Percentiles rank a stretch among this genome's conserved stretches.
Evolutionary conservation across 2,888 invertebrate species (phyloP).

Genomic region (Chromoteleia sp.): DNA sequence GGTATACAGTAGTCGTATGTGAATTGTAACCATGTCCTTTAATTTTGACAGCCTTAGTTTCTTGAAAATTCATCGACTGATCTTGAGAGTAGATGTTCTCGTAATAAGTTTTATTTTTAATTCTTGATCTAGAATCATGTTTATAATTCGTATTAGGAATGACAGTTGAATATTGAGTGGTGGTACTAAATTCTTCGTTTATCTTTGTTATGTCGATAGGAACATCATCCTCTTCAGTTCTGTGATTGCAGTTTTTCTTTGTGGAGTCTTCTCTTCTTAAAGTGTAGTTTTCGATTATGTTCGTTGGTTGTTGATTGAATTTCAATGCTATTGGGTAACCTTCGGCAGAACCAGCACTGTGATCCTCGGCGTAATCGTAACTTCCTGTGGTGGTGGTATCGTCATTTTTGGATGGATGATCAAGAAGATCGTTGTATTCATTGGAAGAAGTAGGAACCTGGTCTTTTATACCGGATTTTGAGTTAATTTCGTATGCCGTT

Average conservation of each 20-base stretch:
- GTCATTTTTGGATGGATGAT: not conserved
- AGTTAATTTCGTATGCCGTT: slow-evolving; percentile 50
- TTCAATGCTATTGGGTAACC: not conserved
- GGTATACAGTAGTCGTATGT: not conserved
- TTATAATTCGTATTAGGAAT: not conserved
- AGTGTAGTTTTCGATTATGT: slow-evolving; percentile 14
- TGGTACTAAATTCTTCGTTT: slow-evolving; percentile 51
- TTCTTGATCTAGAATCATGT: not conserved
- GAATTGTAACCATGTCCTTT: not conserved
- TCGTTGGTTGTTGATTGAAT: slow-evolving; percentile 23
- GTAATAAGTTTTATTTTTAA: not conserved
- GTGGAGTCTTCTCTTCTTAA: not conserved
- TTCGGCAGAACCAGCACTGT: not conserved
- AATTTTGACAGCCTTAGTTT: not conserved
- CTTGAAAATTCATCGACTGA: slow-evolving; percentile 3
- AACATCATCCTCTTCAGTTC: slow-evolving; percentile 11
- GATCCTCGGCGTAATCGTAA: slow-evolving; percentile 16
- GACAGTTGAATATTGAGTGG: slow-evolving; percentile 24
- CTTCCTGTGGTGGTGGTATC: slow-evolving; percentile 9
- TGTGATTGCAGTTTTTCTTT: slow-evolving; percentile 34
- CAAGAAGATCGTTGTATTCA: slow-evolving; percentile 27
- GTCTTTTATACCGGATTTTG: not conserved
- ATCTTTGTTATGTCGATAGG: slow-evolving; percentile 35
- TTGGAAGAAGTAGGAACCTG: slow-evolving; percentile 25
- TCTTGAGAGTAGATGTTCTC: not conserved